phyloP scores from a whole-genome alignment of 2,888 invertebrate species.

The Melieria omissa region DNA sequence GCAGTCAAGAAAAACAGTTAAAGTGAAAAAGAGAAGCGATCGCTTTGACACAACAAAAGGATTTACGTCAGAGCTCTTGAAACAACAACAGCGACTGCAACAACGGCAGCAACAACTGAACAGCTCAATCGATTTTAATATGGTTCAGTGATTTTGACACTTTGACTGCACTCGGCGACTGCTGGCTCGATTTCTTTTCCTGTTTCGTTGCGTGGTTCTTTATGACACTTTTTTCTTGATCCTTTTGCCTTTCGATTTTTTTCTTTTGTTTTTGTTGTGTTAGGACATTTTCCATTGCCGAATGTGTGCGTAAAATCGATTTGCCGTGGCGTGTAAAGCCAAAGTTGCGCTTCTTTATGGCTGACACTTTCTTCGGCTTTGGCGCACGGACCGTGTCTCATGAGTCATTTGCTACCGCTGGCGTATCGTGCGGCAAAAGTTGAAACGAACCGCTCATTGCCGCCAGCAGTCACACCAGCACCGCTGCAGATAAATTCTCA shows the following conservation, averaged over 20 bases:
- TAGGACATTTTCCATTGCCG: not conserved
- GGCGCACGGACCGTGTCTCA: not conserved
- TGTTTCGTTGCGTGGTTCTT: conserved; percentile 14
- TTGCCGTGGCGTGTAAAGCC: conserved; percentile 10
- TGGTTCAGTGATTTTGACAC: conserved; percentile 58
- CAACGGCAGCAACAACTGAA: conserved; percentile 19
- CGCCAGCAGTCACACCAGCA: not conserved
- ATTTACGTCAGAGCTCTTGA: conserved; percentile 30
- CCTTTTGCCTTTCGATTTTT: conserved; percentile 4
- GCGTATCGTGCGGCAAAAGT: conserved; percentile 9
- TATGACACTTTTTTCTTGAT: conserved; percentile 1
- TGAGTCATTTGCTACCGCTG: not conserved
- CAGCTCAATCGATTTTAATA: conserved; percentile 55
- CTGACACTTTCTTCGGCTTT: not conserved
- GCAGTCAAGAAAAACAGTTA: conserved; percentile 6
- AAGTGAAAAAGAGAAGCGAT: conserved; percentile 21
- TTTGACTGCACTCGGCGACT: conserved; percentile 34
- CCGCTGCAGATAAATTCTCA: not conserved
- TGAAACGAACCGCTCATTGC: conserved; percentile 5
- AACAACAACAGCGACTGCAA: conserved; percentile 6
- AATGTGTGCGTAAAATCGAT: conserved; percentile 30
- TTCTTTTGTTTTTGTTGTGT: conserved; percentile 18
- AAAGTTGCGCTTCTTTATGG: not conserved
- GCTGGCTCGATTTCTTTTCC: conserved; percentile 33
- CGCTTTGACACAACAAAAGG: conserved; percentile 38